These are phyloP conservation scores for Meteorus colon DNA, from an alignment of 2,888 invertebrate genomes.

Conservation along the genomic window DNA sequence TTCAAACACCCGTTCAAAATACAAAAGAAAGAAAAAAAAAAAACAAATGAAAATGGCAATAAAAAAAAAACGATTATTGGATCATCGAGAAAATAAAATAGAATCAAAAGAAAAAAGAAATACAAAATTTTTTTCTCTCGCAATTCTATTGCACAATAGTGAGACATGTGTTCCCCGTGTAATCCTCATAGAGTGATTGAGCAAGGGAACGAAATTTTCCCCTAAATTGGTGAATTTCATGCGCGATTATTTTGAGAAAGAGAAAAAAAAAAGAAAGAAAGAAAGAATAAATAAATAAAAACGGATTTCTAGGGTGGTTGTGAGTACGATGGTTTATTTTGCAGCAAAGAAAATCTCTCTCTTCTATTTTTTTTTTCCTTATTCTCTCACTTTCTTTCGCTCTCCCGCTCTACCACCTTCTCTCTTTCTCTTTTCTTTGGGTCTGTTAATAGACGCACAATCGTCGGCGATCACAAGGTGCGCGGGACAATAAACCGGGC, in stretches of 20 bases:
- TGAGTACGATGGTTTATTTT: slow-evolving; percentile 40
- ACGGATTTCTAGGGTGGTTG: slow-evolving; percentile 17
- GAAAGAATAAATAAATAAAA: not conserved
- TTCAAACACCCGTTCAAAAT: too few relatives aligned
- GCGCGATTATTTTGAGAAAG: slow-evolving; percentile 20
- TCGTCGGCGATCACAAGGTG: slow-evolving; percentile 66
- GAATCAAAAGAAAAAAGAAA: not conserved
- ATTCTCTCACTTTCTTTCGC: not conserved
- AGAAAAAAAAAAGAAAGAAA: slow-evolving; percentile 19
- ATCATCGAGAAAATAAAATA: not conserved
- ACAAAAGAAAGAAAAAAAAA: not conserved
- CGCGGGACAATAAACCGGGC: slow-evolving; percentile 40
- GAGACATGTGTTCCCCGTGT: slow-evolving; percentile 59
- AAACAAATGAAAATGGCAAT: not conserved
- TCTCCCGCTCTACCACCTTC: not conserved
- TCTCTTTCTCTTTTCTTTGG: slow-evolving; percentile 2
- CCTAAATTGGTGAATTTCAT: slow-evolving; percentile 44
- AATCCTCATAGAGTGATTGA: slow-evolving; percentile 52
- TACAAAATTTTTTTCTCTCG: slow-evolving; percentile 8
- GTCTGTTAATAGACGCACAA: slow-evolving; percentile 64
- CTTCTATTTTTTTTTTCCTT: too few relatives aligned
- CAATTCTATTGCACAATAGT: slow-evolving; percentile 49
- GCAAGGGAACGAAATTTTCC: not conserved
- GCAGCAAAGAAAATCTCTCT: slow-evolving; percentile 5
- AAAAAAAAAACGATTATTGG: slow-evolving; percentile 6